Conservation (phyloP, 2,113 vertebrate genomes). For the Tragelaphus scriptus region DNA sequence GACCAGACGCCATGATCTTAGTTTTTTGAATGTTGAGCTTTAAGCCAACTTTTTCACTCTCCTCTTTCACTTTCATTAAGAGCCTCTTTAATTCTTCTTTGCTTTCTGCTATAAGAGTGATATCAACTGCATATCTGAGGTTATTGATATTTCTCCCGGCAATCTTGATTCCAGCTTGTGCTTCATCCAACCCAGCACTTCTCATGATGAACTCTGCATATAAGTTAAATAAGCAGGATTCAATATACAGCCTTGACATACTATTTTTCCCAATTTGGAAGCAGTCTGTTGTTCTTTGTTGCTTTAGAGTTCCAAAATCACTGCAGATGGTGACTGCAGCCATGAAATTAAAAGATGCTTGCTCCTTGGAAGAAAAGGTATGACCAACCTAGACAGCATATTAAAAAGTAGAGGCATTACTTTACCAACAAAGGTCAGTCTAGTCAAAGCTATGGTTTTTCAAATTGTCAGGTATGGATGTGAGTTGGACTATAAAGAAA, state of each 20-base stretch:
- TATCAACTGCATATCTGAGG: background rate
- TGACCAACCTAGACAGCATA: too few species aligned
- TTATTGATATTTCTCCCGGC: background rate
- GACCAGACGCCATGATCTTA: background rate
- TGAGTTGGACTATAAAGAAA: too few species aligned
- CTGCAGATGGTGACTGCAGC: too few species aligned
- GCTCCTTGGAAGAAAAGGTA: too few species aligned
- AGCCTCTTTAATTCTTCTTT: background rate
- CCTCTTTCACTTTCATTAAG: background rate
- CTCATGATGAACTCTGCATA: background rate
- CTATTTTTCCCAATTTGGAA: background rate
- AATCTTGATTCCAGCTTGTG: background rate
- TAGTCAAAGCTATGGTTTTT: too few species aligned
- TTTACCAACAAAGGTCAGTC: too few species aligned
- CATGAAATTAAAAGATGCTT: too few species aligned
- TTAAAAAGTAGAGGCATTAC: too few species aligned
- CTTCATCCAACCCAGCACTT: fast-evolving
- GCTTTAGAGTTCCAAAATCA: too few species aligned
- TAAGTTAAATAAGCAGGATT: background rate
- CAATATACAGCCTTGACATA: background rate
- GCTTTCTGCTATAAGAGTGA: background rate
- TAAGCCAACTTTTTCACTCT: background rate
- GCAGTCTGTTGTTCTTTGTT: too few species aligned
- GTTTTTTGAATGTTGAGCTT: background rate
- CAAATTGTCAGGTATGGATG: too few species aligned